Percentiles rank a stretch among this genome's conserved stretches.
phyloP scores from a whole-genome alignment of 2,113 vertebrate species.

The Myotis yumanensis region DNA sequence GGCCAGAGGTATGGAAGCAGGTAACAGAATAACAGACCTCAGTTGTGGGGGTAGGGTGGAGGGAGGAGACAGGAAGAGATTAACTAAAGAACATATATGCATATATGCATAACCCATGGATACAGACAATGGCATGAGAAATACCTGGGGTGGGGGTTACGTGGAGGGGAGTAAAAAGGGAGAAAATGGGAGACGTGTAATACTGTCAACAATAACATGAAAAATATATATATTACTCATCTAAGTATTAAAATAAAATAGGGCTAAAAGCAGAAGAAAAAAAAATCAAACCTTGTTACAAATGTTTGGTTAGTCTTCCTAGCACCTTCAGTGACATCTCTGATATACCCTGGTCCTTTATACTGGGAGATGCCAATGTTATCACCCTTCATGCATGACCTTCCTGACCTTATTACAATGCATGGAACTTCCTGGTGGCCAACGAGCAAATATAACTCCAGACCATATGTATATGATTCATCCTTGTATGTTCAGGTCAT shows the following conservation, averaged over 20 bases:
- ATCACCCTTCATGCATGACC: neutral
- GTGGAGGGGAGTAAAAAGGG: too few relatives aligned
- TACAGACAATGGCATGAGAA: too few relatives aligned
- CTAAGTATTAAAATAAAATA: neutral
- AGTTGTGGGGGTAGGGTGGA: too few relatives aligned
- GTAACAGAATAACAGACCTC: too few relatives aligned
- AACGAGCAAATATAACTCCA: neutral
- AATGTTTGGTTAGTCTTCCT: neutral
- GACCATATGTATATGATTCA: neutral
- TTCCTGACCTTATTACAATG: neutral
- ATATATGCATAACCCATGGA: too few relatives aligned
- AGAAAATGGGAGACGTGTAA: too few relatives aligned
- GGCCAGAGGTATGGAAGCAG: too few relatives aligned
- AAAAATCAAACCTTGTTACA: neutral
- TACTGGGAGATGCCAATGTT: accelerated
- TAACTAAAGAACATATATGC: too few relatives aligned
- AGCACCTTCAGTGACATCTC: neutral
- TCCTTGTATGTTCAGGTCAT: neutral
- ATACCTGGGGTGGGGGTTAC: too few relatives aligned
- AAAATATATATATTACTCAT: too few relatives aligned
- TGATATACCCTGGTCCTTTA: neutral
- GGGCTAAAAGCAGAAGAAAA: neutral
- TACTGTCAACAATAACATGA: too few relatives aligned
- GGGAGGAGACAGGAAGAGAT: too few relatives aligned
- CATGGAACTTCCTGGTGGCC: neutral